phyloP scores from a whole-genome alignment of 2,888 invertebrate genomes.

The Apoda limacodes region DNA sequence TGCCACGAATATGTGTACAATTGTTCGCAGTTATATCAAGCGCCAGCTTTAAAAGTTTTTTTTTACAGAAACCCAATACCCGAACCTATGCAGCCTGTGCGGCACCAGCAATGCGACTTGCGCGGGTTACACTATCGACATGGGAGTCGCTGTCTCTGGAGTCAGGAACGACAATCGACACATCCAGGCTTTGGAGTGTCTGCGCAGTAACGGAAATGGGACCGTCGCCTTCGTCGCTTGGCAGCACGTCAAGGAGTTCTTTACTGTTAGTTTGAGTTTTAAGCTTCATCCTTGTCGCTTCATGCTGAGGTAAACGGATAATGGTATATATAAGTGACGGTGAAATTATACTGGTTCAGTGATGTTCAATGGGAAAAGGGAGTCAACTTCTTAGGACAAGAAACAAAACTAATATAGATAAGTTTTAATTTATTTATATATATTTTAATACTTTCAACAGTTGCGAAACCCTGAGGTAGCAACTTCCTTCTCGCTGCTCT shows the following conservation, averaged over 20 bases:
- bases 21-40: too few relatives aligned
- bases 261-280: slow-evolving; percentile 47
- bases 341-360: too few relatives aligned
- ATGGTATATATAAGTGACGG: neutral
- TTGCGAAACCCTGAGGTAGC: too few relatives aligned
- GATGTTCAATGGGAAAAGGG: too few relatives aligned
- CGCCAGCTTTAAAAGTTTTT: too few relatives aligned
- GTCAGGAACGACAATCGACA: slow-evolving; percentile 61
- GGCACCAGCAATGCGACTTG: slow-evolving; percentile 37
- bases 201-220: slow-evolving; percentile 59
- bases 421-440: slow-evolving; percentile 1
- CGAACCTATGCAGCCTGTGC: slow-evolving; percentile 70
- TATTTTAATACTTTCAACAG: too few relatives aligned
- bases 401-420: too few relatives aligned
- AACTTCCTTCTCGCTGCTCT: slow-evolving; percentile 69
- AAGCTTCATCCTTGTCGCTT: too few relatives aligned
- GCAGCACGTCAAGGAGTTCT: slow-evolving; percentile 58
- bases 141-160: slow-evolving; percentile 31
- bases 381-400: too few relatives aligned
- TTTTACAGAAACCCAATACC: slow-evolving; percentile 59
- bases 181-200: slow-evolving; percentile 73
- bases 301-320: neutral
- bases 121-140: slow-evolving; percentile 32
- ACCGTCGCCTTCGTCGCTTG: slow-evolving; percentile 73
- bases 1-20: too few relatives aligned